Conservation (phyloP, 35 echinoderm and acorn worm genomes). For the Anneissia japonica region DNA sequence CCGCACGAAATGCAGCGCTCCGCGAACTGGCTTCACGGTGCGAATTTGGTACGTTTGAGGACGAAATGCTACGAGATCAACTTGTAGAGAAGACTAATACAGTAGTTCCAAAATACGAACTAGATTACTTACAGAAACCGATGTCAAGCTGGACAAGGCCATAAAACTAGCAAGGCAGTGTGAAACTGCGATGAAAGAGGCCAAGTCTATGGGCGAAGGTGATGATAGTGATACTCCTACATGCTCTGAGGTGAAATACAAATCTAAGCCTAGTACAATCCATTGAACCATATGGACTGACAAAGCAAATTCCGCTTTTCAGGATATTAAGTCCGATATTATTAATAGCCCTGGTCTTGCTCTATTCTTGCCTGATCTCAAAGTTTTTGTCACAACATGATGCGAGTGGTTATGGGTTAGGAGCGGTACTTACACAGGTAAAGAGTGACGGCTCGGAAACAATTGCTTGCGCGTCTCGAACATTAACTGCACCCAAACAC, state of each 20-base stretch:
- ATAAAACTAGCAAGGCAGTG: slow-evolving; percentile 1
- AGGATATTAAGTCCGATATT: not conserved
- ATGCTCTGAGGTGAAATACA: not conserved
- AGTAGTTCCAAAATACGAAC: not conserved
- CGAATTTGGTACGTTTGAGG: not conserved
- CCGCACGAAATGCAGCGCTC: not conserved
- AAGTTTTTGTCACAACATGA: slow-evolving; percentile 28
- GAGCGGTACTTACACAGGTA: slow-evolving; percentile 39
- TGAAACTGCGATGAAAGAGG: not conserved
- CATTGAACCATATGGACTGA: not conserved
- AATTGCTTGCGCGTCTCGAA: slow-evolving; percentile 39
- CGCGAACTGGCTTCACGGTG: not conserved
- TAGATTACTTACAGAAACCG: not conserved
- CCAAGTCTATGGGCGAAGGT: not conserved
- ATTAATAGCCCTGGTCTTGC: slow-evolving; percentile 3
- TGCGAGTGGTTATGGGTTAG: slow-evolving; percentile 44
- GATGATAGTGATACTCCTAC: too few relatives aligned
- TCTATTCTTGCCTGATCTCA: slow-evolving; percentile 13
- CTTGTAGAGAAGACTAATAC: slow-evolving; percentile 17
- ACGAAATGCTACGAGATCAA: not conserved
- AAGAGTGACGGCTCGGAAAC: slow-evolving; percentile 9
- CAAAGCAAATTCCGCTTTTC: not conserved
- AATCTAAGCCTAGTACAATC: not conserved
- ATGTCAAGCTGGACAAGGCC: not conserved
- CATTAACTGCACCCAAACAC: slow-evolving; percentile 27